phyloP scores from a whole-genome alignment of 2,888 invertebrate species.

The Pseudeuparius sepicola region DNA sequence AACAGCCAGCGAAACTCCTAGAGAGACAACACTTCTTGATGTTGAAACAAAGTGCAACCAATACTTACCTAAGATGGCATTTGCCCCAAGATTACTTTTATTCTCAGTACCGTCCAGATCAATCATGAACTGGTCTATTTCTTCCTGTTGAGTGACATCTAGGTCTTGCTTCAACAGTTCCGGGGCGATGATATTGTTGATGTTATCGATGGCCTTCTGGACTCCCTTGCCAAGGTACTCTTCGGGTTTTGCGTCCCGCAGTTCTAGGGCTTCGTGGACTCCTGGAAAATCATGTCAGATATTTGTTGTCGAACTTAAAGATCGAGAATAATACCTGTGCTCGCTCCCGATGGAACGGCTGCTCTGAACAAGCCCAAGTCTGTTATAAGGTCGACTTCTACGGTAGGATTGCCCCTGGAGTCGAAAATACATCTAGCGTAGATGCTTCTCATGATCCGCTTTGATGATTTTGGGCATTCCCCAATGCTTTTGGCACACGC shows the following conservation, averaged over 20 bases:
- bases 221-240: slow-evolving; percentile 96
- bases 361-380: slow-evolving; percentile 82
- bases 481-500: too few relatives aligned
- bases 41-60: too few relatives aligned
- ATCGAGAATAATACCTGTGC: too few relatives aligned
- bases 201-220: slow-evolving; percentile 82
- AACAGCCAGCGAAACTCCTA: slow-evolving; percentile 89
- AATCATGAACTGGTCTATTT: slow-evolving; percentile 80
- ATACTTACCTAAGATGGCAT: slow-evolving; percentile 78
- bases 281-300: too few relatives aligned
- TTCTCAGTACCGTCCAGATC: slow-evolving; percentile 94
- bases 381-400: slow-evolving; percentile 81
- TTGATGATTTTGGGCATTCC: slow-evolving; percentile 1
- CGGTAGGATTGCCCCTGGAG: slow-evolving; percentile 98
- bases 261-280: slow-evolving; percentile 93
- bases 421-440: slow-evolving; percentile 97
- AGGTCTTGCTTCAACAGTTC: slow-evolving; percentile 68
- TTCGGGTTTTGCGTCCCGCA: slow-evolving; percentile 83
- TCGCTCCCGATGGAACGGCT: slow-evolving; percentile 97
- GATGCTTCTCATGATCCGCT: slow-evolving; percentile 47
- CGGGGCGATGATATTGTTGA: slow-evolving; percentile 72
- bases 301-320: too few relatives aligned
- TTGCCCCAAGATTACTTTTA: slow-evolving; percentile 92
- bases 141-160: slow-evolving; percentile 83
- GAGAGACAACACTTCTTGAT: too few relatives aligned